Evolutionary conservation across 1,140 invertebrate species (phyloP).

Genomic region (Brachionus asplanchnoidis): DNA sequence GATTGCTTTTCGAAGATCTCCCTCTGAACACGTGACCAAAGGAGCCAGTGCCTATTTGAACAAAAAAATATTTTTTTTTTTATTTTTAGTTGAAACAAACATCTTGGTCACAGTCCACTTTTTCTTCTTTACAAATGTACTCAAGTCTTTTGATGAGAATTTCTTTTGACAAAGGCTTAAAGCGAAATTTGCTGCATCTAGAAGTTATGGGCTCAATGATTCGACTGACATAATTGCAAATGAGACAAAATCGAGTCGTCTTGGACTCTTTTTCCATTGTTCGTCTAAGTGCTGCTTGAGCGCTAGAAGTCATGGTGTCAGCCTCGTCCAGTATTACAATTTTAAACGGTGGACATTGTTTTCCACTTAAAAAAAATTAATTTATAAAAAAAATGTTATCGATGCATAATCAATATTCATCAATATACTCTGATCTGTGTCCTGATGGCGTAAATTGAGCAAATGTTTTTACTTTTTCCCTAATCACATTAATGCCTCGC

Average conservation of each 20-base stretch:
- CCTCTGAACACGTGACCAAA: conserved; percentile 80
- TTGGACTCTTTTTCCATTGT: conserved; percentile 95
- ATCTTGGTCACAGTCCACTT: conserved; percentile 67
- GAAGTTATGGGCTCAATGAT: conserved; percentile 97
- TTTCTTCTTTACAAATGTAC: conserved; percentile 75
- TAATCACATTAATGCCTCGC: conserved; percentile 89
- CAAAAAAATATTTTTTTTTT: background rate
- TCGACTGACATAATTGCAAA: conserved; percentile 95
- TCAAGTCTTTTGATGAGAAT: conserved; percentile 64
- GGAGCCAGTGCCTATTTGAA: conserved; percentile 63
- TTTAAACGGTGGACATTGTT: conserved; percentile 85
- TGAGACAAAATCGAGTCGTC: conserved; percentile 91
- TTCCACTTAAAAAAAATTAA: conserved; percentile 67
- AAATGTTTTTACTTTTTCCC: conserved; percentile 93
- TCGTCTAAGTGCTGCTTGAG: conserved; percentile 76
- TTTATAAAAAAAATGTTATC: background rate
- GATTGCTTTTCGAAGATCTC: conserved; percentile 87
- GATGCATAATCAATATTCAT: background rate
- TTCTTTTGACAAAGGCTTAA: conserved; percentile 72
- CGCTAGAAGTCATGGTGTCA: conserved; percentile 84
- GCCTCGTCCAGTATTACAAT: conserved; percentile 97
- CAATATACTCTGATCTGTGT: conserved; percentile 71
- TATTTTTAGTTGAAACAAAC: conserved; percentile 43
- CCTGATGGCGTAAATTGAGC: conserved; percentile 69
- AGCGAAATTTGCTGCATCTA: conserved; percentile 94